Percentiles rank a stretch among this genome's conserved stretches.
These are phyloP conservation scores for Stenchaetothrips biformis DNA, from an alignment of 2,888 invertebrate species.

Conservation along the genomic window DNA sequence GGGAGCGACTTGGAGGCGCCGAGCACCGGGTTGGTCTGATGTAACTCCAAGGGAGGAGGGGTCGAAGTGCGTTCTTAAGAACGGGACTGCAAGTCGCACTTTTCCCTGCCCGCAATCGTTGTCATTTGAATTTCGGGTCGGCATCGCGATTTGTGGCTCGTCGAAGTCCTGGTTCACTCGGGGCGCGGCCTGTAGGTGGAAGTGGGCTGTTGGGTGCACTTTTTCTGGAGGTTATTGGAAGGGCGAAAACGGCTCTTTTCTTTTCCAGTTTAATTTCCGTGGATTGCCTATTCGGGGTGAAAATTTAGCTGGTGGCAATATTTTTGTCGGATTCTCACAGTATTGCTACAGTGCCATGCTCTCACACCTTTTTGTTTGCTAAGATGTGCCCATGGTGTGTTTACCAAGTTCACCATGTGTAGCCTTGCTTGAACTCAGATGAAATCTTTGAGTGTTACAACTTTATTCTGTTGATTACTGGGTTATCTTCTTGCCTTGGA, in stretches of 20 bases:
- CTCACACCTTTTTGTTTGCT: background rate
- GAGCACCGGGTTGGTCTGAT: constrained; percentile 20
- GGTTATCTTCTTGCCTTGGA: no score
- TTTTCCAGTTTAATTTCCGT: no score
- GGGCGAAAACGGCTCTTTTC: background rate
- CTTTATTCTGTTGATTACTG: no score
- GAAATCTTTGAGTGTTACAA: no score
- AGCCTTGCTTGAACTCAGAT: background rate
- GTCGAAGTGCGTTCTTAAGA: constrained; percentile 4
- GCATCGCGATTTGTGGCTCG: background rate
- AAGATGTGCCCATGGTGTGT: background rate
- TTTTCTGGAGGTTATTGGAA: constrained; percentile 22
- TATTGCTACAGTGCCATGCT: background rate
- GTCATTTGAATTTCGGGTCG: background rate
- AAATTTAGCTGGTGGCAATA: background rate
- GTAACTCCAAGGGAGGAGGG: constrained; percentile 3
- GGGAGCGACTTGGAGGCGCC: background rate
- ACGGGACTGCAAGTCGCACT: background rate
- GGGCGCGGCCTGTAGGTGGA: background rate
- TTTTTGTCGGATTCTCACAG: background rate
- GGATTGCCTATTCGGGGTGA: no score
- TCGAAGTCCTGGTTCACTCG: background rate
- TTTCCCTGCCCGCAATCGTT: background rate
- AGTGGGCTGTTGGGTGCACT: background rate
- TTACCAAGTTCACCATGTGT: constrained; percentile 18